Conservation (phyloP, 2,888 invertebrate species). For the Aporophyla lueneburgensis region DNA sequence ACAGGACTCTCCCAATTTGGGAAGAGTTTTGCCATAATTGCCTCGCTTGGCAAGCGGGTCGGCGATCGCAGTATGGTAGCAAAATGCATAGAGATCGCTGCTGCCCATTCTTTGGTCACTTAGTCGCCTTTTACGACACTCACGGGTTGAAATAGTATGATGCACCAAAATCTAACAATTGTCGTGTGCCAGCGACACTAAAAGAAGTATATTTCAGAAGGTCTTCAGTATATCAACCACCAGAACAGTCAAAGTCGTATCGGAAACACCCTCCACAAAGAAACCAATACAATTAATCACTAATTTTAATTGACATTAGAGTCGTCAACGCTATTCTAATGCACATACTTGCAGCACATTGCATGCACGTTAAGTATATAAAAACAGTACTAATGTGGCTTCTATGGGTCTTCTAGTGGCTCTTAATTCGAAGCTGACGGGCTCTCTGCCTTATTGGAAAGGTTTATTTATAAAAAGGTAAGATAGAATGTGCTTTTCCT, state of each 20-base stretch:
- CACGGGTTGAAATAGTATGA: too few species aligned
- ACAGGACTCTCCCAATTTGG: too few species aligned
- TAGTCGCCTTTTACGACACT: too few species aligned
- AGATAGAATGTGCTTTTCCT: conserved; percentile 68
- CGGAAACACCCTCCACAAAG: conserved; percentile 1
- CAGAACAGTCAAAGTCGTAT: not conserved
- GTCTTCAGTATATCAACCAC: too few species aligned
- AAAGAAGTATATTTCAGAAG: too few species aligned
- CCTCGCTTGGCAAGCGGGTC: too few species aligned
- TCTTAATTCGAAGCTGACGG: conserved; percentile 76
- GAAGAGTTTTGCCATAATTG: too few species aligned
- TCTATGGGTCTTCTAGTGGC: conserved; percentile 69
- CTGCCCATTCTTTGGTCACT: too few species aligned
- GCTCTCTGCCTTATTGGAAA: conserved; percentile 67
- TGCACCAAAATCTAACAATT: too few species aligned
- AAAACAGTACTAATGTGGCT: conserved; percentile 67
- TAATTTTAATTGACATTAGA: conserved; percentile 45
- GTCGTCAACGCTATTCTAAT: conserved; percentile 31
- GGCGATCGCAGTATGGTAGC: too few species aligned
- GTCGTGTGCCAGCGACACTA: too few species aligned
- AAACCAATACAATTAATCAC: conserved; percentile 44
- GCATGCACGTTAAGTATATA: conserved; percentile 43
- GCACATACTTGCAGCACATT: conserved; percentile 51
- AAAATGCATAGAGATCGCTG: too few species aligned
- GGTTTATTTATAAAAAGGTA: conserved; percentile 69